A percentile compares a stretch with the other conserved stretches of the same genome.
phyloP scores from a whole-genome alignment of 2,113 vertebrate species.

The Corydoras maculifer region DNA sequence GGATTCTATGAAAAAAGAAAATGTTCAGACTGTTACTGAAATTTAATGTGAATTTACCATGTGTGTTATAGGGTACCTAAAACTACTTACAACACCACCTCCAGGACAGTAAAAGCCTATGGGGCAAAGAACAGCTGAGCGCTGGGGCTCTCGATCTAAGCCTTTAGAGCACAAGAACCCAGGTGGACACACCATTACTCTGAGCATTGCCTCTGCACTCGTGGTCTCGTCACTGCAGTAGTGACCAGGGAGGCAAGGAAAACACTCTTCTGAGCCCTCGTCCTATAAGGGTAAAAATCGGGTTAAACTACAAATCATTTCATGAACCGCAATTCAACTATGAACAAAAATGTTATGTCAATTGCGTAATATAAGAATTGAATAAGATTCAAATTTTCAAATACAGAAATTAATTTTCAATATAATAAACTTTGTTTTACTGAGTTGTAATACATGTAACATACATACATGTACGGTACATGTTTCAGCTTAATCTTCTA shows the following conservation, averaged over 20 bases:
- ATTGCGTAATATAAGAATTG: too few relatives aligned
- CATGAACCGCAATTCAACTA: too few relatives aligned
- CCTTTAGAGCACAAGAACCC: conserved; percentile 78
- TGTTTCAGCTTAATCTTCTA: too few relatives aligned
- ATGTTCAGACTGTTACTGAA: neutral
- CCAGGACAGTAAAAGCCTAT: conserved; percentile 76
- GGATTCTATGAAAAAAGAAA: conserved; percentile 56
- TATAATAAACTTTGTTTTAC: too few relatives aligned
- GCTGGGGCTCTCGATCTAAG: conserved; percentile 67
- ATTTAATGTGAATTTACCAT: too few relatives aligned
- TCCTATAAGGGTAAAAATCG: conserved; percentile 54
- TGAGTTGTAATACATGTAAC: too few relatives aligned
- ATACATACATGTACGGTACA: too few relatives aligned
- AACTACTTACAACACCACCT: conserved; percentile 67
- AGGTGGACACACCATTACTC: conserved; percentile 71
- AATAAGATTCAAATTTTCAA: too few relatives aligned
- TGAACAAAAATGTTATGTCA: too few relatives aligned
- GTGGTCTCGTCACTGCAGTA: conserved; percentile 76
- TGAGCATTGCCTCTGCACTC: conserved; percentile 76
- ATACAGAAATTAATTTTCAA: too few relatives aligned
- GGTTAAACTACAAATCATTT: too few relatives aligned
- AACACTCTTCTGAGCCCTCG: conserved; percentile 67
- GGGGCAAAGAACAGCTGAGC: conserved; percentile 70
- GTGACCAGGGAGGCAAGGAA: conserved; percentile 71
- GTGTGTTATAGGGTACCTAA: too few relatives aligned